Evolutionary conservation across 2,888 invertebrate species (phyloP).

Genomic region (Caenorhabditis doughertyi): DNA sequence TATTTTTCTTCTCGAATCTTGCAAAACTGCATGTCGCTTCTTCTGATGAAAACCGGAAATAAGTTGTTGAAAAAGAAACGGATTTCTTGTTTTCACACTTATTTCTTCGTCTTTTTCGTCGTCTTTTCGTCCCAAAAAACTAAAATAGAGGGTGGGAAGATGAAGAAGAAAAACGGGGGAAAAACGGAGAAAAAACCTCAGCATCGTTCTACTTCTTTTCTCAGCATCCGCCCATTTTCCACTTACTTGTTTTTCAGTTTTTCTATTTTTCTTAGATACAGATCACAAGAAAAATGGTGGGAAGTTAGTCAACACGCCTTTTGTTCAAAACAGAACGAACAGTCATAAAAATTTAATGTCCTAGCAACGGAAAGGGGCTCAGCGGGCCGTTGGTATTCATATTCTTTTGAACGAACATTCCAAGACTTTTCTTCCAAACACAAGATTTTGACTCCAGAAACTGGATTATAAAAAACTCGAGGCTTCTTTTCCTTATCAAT

Average conservation of each 20-base stretch:
- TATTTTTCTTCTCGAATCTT: not conserved
- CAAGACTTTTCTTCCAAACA: not conserved
- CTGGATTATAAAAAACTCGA: too few relatives aligned
- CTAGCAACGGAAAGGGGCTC: slow-evolving; percentile 25
- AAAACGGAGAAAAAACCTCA: slow-evolving; percentile 5
- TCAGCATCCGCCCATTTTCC: slow-evolving; percentile 15
- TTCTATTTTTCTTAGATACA: not conserved
- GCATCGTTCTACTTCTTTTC: slow-evolving; percentile 20
- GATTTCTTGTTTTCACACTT: slow-evolving; percentile 13
- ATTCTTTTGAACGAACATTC: not conserved
- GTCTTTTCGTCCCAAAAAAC: slow-evolving; percentile 14
- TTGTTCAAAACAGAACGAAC: not conserved
- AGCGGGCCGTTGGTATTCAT: too few relatives aligned
- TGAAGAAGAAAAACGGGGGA: slow-evolving; percentile 10
- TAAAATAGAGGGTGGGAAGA: slow-evolving; percentile 35
- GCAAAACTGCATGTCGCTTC: too few relatives aligned
- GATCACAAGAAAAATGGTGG: not conserved
- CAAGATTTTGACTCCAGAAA: too few relatives aligned
- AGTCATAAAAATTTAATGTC: slow-evolving; percentile 20
- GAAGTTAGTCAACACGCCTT: not conserved
- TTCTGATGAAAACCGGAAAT: not conserved
- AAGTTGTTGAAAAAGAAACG: slow-evolving; percentile 6
- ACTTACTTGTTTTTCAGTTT: slow-evolving; percentile 3
- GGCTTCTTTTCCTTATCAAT: too few relatives aligned
- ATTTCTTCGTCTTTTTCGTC: not conserved